phyloP scores from a whole-genome alignment of 2,888 invertebrate genomes.

The Tridacna gigas region DNA sequence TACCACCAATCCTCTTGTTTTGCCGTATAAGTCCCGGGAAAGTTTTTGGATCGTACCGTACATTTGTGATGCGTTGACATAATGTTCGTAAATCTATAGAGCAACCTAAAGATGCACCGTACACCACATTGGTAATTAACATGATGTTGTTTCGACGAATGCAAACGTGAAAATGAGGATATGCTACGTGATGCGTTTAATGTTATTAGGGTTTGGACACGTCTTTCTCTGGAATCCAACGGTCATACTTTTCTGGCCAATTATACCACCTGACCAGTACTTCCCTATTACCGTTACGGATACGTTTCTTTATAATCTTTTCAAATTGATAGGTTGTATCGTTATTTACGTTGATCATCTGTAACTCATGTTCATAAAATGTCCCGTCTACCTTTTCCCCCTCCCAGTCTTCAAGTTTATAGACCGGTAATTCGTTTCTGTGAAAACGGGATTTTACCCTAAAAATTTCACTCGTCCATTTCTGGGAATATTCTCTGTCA shows the following conservation, averaged over 20 bases:
- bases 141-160: too few relatives aligned
- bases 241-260: slow-evolving; percentile 59
- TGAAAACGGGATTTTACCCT: slow-evolving; percentile 34
- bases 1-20: too few relatives aligned
- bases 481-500: slow-evolving; percentile 53
- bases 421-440: slow-evolving; percentile 41
- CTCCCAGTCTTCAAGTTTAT: slow-evolving; percentile 40
- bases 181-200: slow-evolving; percentile 10
- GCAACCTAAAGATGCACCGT: slow-evolving; percentile 23
- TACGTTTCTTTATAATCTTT: slow-evolving; percentile 46
- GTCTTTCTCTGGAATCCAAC: slow-evolving; percentile 32
- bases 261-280: slow-evolving; percentile 58
- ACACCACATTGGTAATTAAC: slow-evolving; percentile 31
- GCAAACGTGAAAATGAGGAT: not conserved
- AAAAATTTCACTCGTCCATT: too few relatives aligned
- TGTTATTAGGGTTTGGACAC: slow-evolving; percentile 14
- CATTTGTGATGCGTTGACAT: slow-evolving; percentile 32
- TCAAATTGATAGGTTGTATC: slow-evolving; percentile 41
- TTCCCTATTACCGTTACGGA: slow-evolving; percentile 38
- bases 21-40: too few relatives aligned
- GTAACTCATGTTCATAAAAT: too few relatives aligned
- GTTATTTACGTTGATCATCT: slow-evolving; percentile 40
- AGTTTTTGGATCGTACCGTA: too few relatives aligned
- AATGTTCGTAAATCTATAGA: slow-evolving; percentile 17
- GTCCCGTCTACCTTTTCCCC: slow-evolving; percentile 43